Evolutionary conservation across 1,140 invertebrate species (phyloP).

Genomic region (Pseudomyrmex gracilis): DNA sequence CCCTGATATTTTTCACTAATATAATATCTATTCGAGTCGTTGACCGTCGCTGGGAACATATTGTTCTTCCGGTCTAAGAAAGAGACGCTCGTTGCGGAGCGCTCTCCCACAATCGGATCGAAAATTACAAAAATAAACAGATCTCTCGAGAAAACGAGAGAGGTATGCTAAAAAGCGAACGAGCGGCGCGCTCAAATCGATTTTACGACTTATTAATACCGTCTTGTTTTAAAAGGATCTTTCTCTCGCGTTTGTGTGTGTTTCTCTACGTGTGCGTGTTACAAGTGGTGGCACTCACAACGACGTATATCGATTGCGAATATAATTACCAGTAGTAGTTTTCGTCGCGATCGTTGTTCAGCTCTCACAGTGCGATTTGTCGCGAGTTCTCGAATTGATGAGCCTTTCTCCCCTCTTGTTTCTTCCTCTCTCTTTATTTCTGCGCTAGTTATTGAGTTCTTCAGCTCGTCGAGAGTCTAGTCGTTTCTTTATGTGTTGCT

Average conservation of each 20-base stretch:
- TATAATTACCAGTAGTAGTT: conserved; percentile 16
- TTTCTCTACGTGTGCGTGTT: background rate
- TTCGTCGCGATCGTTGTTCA: conserved; percentile 9
- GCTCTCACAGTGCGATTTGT: conserved; percentile 27
- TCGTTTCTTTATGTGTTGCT: too few species aligned
- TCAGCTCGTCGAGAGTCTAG: too few species aligned
- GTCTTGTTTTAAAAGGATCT: conserved; percentile 22
- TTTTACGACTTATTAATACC: conserved; percentile 53
- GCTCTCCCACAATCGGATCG: conserved; percentile 18
- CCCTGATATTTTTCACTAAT: conserved; percentile 7
- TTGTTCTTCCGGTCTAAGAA: background rate
- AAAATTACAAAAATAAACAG: conserved; percentile 40
- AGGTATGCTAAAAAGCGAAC: background rate
- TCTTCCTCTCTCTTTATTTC: conserved; percentile 21
- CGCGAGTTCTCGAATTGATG: conserved; percentile 21
- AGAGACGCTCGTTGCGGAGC: background rate
- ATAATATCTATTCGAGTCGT: conserved; percentile 29
- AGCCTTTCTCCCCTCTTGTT: background rate
- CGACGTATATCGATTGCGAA: conserved; percentile 41
- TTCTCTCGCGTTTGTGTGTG: background rate
- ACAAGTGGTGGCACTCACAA: background rate
- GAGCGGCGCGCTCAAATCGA: conserved; percentile 8
- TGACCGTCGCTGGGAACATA: background rate
- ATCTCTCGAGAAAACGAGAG: conserved; percentile 2
- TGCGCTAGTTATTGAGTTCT: conserved; percentile 17